phyloP scores from a whole-genome alignment of 2,888 invertebrate species.

The Caenorhabditis sp. region DNA sequence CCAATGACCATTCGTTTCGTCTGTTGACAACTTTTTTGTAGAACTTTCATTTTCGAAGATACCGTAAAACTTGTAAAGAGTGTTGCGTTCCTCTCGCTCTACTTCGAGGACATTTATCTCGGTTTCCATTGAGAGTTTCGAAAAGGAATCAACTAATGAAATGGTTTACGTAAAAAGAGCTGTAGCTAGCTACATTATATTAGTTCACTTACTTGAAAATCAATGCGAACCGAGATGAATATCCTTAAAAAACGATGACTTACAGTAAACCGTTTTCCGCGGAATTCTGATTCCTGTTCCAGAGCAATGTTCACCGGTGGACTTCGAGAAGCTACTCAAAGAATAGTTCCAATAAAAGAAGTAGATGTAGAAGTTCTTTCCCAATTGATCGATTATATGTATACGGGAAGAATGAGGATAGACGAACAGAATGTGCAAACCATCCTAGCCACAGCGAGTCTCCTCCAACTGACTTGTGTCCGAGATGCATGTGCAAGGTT shows the following conservation, averaged over 20 bases:
- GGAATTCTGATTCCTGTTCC: background rate
- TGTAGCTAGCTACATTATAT: too few species aligned
- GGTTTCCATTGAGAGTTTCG: too few species aligned
- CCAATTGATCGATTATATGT: conserved; percentile 67
- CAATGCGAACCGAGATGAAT: too few species aligned
- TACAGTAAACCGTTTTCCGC: background rate
- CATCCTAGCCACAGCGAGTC: conserved; percentile 56
- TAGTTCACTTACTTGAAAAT: too few species aligned
- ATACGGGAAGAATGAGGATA: conserved; percentile 62
- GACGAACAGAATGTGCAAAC: conserved; percentile 66
- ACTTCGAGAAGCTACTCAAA: conserved; percentile 46
- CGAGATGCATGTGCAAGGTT: conserved; percentile 86
- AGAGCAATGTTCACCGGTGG: conserved; percentile 67
- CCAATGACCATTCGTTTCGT: too few species aligned
- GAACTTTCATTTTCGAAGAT: too few species aligned
- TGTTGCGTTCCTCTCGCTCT: too few species aligned
- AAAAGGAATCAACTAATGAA: too few species aligned
- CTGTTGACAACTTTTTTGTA: too few species aligned
- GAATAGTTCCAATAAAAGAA: conserved; percentile 47
- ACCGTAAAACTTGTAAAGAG: too few species aligned
- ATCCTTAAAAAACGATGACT: too few species aligned
- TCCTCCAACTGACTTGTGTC: conserved; percentile 59
- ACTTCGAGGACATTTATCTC: background rate
- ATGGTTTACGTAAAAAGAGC: too few species aligned
- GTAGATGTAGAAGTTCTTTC: conserved; percentile 63